Percentiles rank a stretch among this genome's conserved stretches.
Evolutionary conservation across 2,113 vertebrate genomes (phyloP).

Genomic region (Mystacornis crossleyi): DNA sequence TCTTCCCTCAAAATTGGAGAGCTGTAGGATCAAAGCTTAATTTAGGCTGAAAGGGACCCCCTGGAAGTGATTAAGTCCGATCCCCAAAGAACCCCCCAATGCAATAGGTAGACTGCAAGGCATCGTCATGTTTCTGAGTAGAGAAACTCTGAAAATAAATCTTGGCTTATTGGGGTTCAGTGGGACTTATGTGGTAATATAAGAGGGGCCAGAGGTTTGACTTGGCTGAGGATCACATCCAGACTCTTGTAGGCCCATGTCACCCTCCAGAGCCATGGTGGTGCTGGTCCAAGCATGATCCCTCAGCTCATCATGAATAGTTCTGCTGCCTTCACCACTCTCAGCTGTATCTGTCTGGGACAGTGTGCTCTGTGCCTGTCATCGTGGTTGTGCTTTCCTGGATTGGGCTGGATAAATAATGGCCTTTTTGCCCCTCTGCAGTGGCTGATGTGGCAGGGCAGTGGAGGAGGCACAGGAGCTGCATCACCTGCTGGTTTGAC

Average conservation of each 20-base stretch:
- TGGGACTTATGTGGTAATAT: background rate
- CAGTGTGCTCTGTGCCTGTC: background rate
- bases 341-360: background rate
- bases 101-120: background rate
- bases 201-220: background rate
- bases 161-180: background rate
- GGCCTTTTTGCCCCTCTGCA: background rate
- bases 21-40: background rate
- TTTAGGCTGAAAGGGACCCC: background rate
- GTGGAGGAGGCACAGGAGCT: background rate
- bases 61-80: background rate
- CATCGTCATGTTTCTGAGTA: background rate
- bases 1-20: background rate
- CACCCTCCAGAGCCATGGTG: background rate
- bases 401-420: background rate
- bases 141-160: background rate
- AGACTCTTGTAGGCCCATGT: background rate
- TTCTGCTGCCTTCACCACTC: background rate
- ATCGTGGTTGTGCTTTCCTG: background rate
- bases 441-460: background rate
- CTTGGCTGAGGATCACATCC: background rate
- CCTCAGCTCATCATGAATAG: background rate
- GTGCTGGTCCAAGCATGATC: background rate
- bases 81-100: background rate
- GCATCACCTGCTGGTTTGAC: background rate